Base-by-base conservation (phyloP, 1,140 invertebrate species). In the Helicorthomorpha holstii region DNA sequence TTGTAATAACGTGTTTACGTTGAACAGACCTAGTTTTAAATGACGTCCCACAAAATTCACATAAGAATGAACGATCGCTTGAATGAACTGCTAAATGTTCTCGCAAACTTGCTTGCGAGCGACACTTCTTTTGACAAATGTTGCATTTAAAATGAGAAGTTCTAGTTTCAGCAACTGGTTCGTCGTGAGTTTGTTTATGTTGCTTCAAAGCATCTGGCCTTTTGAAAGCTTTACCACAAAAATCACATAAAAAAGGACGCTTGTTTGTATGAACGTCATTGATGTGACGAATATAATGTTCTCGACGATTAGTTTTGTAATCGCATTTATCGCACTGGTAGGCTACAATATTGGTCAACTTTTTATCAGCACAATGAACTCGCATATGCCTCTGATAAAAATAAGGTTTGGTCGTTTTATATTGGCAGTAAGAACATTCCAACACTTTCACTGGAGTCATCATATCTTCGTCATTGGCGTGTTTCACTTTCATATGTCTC, bases 21-120 rank as follows among this genome's bases (percentile, higher is more conserved):
- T 71, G 69, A 0, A 70, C 68, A 1, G 65, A 62, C 23, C 64
- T 60, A 0, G 69, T 72, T 57, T 71, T 72, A 53, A 72, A 72
- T 12, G 67, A 62, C 7, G 69, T 65, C 7, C 70, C 70, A 60
- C 70, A 72, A 14, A 69, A 66, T 51, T 72, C 69, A 57, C 69
- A 72, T 19, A 71, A 59, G 54, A 65, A 69, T 3, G 65, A 61
- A 14, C 69, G 61, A n/a, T 61, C 59, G 26, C 62, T 64, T 4
- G 67, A 64, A 54, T 71, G 69, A n/a, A 65, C 65, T 16, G 65
- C 60, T 57, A 42, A 27, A 43, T 64, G 60, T 48, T 63, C 60
- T 2, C 50, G 52, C 10, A 65, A 52, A 50, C 63, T 61, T 3
- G 61, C 67, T 47, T 63, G 61, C 24, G 69, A 69, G 34, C 68